Conservation (phyloP, 2,797 vertebrate genomes). For the Squalus acanthias region DNA sequence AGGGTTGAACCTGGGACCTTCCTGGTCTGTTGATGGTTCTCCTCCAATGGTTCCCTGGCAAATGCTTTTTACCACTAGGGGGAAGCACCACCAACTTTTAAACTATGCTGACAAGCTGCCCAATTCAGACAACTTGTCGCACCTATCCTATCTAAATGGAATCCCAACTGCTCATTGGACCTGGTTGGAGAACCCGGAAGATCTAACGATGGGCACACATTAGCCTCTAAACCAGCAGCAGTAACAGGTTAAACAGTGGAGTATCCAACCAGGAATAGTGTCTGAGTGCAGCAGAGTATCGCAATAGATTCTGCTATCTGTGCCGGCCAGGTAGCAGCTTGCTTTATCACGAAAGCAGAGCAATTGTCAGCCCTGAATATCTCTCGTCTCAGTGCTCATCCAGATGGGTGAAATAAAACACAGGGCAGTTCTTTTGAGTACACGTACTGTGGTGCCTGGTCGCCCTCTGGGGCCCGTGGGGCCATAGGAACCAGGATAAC, state of each 20-base stretch:
- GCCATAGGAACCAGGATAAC: slow-evolving; percentile 53
- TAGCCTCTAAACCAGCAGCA: neutral
- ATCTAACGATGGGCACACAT: neutral
- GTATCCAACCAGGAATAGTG: neutral
- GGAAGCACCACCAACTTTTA: neutral
- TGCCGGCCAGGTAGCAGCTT: neutral
- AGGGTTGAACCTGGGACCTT: neutral
- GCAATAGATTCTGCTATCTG: neutral
- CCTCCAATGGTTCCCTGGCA: neutral
- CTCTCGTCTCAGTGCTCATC: neutral
- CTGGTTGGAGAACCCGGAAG: neutral
- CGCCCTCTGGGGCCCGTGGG: slow-evolving; percentile 51
- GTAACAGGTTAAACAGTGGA: neutral
- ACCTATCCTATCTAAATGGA: neutral
- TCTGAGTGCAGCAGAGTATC: neutral
- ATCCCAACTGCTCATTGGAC: neutral
- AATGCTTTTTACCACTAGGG: neutral
- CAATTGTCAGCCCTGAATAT: neutral
- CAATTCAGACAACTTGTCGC: neutral
- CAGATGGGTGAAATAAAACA: neutral
- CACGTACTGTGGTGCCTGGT: slow-evolving; percentile 57
- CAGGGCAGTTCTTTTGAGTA: neutral
- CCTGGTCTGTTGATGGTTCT: neutral
- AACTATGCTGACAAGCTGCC: neutral
- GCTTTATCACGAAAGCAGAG: neutral